These are phyloP conservation scores for Trematomus bernacchii DNA, from an alignment of 2,797 vertebrate species.

Conservation along the genomic window DNA sequence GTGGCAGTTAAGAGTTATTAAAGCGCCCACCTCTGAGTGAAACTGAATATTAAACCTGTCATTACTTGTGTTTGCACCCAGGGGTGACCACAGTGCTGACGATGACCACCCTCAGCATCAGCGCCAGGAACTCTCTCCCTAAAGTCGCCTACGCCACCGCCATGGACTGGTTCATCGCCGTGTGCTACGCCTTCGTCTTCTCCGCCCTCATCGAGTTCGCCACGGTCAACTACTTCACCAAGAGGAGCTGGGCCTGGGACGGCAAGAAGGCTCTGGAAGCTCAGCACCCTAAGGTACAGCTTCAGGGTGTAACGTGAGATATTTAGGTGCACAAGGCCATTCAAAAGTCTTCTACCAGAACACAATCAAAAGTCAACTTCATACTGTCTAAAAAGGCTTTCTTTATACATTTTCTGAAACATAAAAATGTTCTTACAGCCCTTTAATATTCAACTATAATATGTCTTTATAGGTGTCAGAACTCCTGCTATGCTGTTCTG, in stretches of 20 bases:
- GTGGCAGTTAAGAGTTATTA: conserved; percentile 49
- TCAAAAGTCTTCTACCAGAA: too few species aligned
- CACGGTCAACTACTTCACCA: conserved; percentile 99
- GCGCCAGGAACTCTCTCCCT: conserved; percentile 95
- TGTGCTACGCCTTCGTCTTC: conserved; percentile 98
- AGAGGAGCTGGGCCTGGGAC: conserved; percentile 99
- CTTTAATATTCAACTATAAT: too few species aligned
- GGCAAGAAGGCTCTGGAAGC: conserved; percentile 96
- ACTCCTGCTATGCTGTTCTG: background rate
- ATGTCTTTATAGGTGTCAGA: too few species aligned
- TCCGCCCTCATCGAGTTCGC: conserved; percentile 98
- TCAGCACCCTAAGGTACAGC: conserved; percentile 79
- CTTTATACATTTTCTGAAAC: too few species aligned
- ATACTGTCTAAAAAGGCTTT: too few species aligned
- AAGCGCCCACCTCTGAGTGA: conserved; percentile 28
- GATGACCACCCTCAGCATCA: conserved; percentile 99
- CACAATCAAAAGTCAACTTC: too few species aligned
- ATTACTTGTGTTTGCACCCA: conserved; percentile 61
- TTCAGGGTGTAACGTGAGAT: background rate
- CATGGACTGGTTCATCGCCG: conserved; percentile 99
- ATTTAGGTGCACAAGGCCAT: background rate
- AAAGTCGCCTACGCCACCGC: conserved; percentile 98
- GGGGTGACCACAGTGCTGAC: conserved; percentile 98
- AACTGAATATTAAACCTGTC: conserved; percentile 31
- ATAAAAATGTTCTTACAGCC: too few species aligned